A percentile compares a stretch with the other conserved stretches of the same genome.
These are phyloP conservation scores for Ormyrus nitidulus DNA, from an alignment of 2,888 invertebrate species.

Conservation along the genomic window DNA sequence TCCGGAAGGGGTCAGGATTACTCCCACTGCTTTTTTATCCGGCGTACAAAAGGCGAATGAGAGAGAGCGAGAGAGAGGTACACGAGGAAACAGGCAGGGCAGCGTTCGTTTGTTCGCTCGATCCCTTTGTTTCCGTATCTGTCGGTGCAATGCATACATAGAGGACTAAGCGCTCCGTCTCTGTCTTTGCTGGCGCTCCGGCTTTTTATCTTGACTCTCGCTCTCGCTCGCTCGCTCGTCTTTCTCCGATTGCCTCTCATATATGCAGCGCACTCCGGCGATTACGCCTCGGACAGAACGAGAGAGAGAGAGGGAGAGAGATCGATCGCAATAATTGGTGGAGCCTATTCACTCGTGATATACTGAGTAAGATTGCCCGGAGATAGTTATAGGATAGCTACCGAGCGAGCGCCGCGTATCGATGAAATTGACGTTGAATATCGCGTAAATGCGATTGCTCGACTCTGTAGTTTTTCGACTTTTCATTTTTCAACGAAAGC, in stretches of 20 bases:
- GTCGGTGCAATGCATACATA: constrained; percentile 4
- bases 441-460: constrained; percentile 42
- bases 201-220: constrained; percentile 45
- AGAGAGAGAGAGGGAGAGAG: constrained; percentile 27
- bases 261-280: constrained; percentile 41
- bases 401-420: constrained; percentile 27
- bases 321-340: constrained; percentile 56
- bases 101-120: constrained; percentile 11
- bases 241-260: constrained; percentile 52
- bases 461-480: constrained; percentile 6
- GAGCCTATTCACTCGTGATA: constrained; percentile 56
- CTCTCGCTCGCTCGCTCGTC: constrained; percentile 30
- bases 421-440: constrained; percentile 58
- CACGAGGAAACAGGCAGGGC: constrained; percentile 2
- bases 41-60: constrained; percentile 37
- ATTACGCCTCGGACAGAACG: constrained; percentile 43
- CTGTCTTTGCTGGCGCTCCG: constrained; percentile 10
- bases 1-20: constrained; percentile 68
- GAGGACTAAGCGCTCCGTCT: not conserved
- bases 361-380: constrained; percentile 53
- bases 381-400: constrained; percentile 36
- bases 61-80: constrained; percentile 15
- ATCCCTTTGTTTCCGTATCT: constrained; percentile 20
- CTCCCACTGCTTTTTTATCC: constrained; percentile 54
- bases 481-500: not conserved